These are phyloP conservation scores for Adineta ricciae DNA, from an alignment of 2,888 invertebrate genomes.

Conservation along the genomic window DNA sequence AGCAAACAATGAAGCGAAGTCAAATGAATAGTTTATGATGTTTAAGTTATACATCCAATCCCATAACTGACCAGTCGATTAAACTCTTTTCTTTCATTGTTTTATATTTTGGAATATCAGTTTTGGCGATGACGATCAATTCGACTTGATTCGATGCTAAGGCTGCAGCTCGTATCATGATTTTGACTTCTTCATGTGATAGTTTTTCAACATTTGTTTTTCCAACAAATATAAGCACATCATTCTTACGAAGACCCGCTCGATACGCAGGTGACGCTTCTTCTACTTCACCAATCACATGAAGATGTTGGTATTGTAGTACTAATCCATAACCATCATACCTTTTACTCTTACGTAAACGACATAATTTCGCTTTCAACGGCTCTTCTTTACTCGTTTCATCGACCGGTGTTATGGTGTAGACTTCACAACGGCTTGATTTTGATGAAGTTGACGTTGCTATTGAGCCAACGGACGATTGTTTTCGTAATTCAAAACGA, in stretches of 20 bases:
- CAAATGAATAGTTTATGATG: too few species aligned
- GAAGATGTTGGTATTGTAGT: not conserved
- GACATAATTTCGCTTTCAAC: not conserved
- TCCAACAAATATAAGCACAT: constrained; percentile 25
- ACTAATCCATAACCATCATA: not conserved
- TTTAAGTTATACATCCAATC: not conserved
- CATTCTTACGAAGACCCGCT: constrained; percentile 27
- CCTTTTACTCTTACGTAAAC: not conserved
- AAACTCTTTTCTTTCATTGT: not conserved
- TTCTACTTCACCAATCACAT: constrained; percentile 12
- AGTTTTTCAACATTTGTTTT: constrained; percentile 26
- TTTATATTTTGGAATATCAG: not conserved
- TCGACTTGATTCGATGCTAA: not conserved
- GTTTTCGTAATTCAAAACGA: not conserved
- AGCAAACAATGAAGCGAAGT: too few species aligned
- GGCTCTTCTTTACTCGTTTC: not conserved
- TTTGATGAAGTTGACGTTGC: not conserved
- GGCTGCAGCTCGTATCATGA: not conserved
- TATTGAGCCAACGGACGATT: not conserved
- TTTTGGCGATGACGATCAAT: not conserved
- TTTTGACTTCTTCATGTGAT: constrained; percentile 22
- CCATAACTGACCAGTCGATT: not conserved
- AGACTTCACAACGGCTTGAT: not conserved
- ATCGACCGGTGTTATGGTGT: not conserved
- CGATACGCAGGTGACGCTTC: constrained; percentile 14